Conservation (phyloP, 2,113 vertebrate genomes). For the Thalassoma bifasciatum region DNA sequence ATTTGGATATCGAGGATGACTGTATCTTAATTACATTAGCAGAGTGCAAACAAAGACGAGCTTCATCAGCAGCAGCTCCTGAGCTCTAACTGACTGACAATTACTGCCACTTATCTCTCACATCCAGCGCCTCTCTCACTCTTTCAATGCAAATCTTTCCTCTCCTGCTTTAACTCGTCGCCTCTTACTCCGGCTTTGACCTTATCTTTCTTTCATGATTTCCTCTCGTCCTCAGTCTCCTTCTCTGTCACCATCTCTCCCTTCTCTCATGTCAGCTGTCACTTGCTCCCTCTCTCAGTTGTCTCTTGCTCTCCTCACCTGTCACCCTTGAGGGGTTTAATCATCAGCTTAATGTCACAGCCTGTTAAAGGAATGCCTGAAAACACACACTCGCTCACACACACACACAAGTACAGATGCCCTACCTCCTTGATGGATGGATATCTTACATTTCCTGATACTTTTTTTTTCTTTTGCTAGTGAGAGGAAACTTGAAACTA, state of each 20-base stretch:
- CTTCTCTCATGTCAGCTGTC: slow-evolving; percentile 43
- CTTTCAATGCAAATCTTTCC: background rate
- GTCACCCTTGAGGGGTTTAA: slow-evolving; percentile 59
- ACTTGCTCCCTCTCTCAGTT: slow-evolving; percentile 21
- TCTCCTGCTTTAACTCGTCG: background rate
- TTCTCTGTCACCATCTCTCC: slow-evolving; percentile 30
- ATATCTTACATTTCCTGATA: slow-evolving; percentile 1
- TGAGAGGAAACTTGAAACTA: slow-evolving; percentile 34
- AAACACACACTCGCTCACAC: slow-evolving; percentile 4
- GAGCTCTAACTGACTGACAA: slow-evolving; percentile 20
- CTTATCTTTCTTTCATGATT: background rate
- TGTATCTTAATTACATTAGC: slow-evolving; percentile 49
- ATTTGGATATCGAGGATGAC: slow-evolving; percentile 15
- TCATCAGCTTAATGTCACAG: slow-evolving; percentile 67
- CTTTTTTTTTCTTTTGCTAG: slow-evolving; percentile 14
- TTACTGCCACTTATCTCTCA: slow-evolving; percentile 45
- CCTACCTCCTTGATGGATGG: slow-evolving; percentile 9
- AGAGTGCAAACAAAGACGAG: slow-evolving; percentile 49
- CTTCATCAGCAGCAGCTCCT: no score
- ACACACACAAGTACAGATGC: background rate
- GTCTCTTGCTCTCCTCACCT: slow-evolving; percentile 51
- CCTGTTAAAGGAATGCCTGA: slow-evolving; percentile 47
- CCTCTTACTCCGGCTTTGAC: background rate
- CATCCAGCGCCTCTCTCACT: slow-evolving; percentile 30
- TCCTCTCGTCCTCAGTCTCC: background rate